phyloP scores from a whole-genome alignment of 2,888 invertebrate species.

The Ochropleura plecta region DNA sequence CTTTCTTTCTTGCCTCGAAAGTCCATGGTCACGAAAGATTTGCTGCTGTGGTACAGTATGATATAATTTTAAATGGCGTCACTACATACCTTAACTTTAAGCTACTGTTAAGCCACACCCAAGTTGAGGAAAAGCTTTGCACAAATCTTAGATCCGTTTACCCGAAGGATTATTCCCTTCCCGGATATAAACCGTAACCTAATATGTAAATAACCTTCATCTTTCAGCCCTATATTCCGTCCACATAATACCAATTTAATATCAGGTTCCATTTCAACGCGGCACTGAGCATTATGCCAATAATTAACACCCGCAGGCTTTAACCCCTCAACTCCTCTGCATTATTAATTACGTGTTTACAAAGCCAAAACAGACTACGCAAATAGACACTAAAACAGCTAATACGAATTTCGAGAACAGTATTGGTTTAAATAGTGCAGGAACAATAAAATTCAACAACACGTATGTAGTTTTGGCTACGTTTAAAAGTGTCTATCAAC shows the following conservation, averaged over 20 bases:
- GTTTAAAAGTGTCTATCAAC: not conserved
- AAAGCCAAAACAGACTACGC: constrained; percentile 22
- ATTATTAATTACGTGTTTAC: constrained; percentile 43
- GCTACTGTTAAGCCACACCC: not conserved
- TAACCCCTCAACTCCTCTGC: constrained; percentile 28
- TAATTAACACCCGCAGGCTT: constrained; percentile 42
- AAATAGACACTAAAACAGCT: constrained; percentile 14
- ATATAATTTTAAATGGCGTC: constrained; percentile 3
- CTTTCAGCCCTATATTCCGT: constrained; percentile 27
- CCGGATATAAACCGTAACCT: constrained; percentile 22
- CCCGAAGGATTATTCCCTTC: constrained; percentile 2
- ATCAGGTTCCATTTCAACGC: constrained; percentile 35
- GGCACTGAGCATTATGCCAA: constrained; percentile 31
- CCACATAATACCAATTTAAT: constrained; percentile 52
- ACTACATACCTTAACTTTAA: not conserved
- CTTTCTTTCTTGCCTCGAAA: constrained; percentile 6
- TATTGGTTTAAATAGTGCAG: not conserved
- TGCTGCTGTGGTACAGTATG: not conserved
- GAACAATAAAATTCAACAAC: not conserved
- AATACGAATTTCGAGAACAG: not conserved
- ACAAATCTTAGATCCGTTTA: constrained; percentile 10
- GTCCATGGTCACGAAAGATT: constrained; percentile 3
- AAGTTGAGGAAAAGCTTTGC: constrained; percentile 1
- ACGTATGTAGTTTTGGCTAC: too few species aligned
- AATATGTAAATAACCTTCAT: constrained; percentile 45